These are phyloP conservation scores for Ctenosaura bakeri DNA, from an alignment of 2,797 vertebrate species.

Conservation along the genomic window DNA sequence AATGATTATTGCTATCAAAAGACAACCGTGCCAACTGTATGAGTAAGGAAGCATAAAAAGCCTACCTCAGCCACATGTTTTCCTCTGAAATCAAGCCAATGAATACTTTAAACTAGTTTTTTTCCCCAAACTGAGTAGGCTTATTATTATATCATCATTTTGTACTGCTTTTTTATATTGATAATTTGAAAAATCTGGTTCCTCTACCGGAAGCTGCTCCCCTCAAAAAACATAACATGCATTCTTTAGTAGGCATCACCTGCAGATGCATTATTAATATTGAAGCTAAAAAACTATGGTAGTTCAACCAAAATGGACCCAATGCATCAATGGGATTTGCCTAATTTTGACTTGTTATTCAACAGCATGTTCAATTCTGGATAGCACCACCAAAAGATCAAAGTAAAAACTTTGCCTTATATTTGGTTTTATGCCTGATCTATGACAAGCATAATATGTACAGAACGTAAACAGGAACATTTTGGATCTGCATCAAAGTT, in stretches of 20 bases:
- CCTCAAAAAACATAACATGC: background rate
- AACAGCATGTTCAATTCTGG: too few species aligned
- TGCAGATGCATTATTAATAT: background rate
- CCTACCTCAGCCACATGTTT: background rate
- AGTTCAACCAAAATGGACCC: too few species aligned
- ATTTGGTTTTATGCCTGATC: constrained; percentile 2
- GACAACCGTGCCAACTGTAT: background rate
- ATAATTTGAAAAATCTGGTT: background rate
- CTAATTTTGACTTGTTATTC: too few species aligned
- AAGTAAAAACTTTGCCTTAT: background rate
- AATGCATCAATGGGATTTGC: too few species aligned
- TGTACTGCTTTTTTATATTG: too few species aligned
- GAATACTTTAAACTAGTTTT: background rate
- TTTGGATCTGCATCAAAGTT: background rate
- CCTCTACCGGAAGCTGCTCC: too few species aligned
- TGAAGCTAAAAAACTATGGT: background rate
- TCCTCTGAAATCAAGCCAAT: background rate
- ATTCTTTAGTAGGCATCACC: background rate
- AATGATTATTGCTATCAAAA: background rate
- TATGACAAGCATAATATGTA: background rate
- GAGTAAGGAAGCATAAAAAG: background rate
- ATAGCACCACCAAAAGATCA: background rate
- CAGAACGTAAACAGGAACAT: constrained; percentile 23
- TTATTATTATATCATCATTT: too few species aligned
- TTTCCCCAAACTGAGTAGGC: background rate